Evolutionary conservation across 2,797 vertebrate genomes (phyloP).

Genomic region (Mycteria americana): DNA sequence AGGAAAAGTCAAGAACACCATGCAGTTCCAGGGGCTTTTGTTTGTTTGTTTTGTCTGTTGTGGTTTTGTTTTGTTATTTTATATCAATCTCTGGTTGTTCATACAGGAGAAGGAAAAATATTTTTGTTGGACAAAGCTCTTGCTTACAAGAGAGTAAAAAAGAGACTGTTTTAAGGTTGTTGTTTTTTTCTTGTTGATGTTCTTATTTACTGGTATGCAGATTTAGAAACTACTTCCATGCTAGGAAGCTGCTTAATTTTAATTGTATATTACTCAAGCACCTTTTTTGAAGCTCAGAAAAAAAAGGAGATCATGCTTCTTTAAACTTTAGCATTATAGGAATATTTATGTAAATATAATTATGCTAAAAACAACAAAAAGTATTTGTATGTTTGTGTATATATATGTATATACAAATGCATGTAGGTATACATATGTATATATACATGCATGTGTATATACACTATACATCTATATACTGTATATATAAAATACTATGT

Average conservation of each 20-base stretch:
- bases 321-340: constrained; percentile 87
- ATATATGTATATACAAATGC: constrained; percentile 78
- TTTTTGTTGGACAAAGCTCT: constrained; percentile 78
- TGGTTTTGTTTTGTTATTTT: constrained; percentile 69
- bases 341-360: constrained; percentile 91
- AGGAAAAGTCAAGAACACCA: constrained; percentile 69
- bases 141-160: constrained; percentile 71
- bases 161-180: constrained; percentile 69
- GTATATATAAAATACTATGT: constrained; percentile 72
- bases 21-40: constrained; percentile 74
- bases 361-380: constrained; percentile 83
- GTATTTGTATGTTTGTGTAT: constrained; percentile 84
- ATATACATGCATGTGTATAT: constrained; percentile 75
- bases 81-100: constrained; percentile 70
- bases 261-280: constrained; percentile 89
- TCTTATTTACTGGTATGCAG: constrained; percentile 83
- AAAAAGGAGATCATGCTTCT: constrained; percentile 81
- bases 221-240: constrained; percentile 83
- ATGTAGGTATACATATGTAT: constrained; percentile 69
- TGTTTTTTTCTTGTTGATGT: constrained; percentile 74
- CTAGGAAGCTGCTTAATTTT: constrained; percentile 82
- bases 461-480: constrained; percentile 77
- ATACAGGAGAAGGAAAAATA: constrained; percentile 68
- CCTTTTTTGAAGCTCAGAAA: constrained; percentile 87
- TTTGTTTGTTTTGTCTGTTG: constrained; percentile 67